Conservation (phyloP, 2,797 vertebrate genomes). For the Enteromius trimaculatus region DNA sequence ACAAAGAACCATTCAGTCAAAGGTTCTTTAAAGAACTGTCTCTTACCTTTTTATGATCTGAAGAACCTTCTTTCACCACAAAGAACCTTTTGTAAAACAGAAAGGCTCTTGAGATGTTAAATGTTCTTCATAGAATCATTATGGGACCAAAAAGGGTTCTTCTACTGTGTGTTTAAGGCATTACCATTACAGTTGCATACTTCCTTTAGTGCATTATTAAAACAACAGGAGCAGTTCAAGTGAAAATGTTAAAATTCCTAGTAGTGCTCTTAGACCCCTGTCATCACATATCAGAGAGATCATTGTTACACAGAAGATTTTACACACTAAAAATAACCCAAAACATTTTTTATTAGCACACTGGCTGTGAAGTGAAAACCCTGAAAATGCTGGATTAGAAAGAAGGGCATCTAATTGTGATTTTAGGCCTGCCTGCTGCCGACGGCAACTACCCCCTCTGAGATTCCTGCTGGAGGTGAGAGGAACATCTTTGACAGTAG, state of each 20-base stretch:
- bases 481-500: constrained; percentile 53
- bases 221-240: background rate
- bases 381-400: constrained; percentile 12
- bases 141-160: no score
- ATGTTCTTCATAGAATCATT: no score
- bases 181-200: constrained; percentile 5
- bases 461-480: constrained; percentile 51
- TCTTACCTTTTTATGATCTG: no score
- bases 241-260: background rate
- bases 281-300: constrained; percentile 35
- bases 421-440: constrained; percentile 33
- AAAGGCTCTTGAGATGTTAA: no score
- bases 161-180: background rate
- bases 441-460: constrained; percentile 43
- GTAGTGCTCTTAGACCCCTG: background rate
- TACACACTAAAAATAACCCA: constrained; percentile 23
- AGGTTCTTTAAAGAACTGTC: no score
- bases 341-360: constrained; percentile 41
- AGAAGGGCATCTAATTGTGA: constrained; percentile 39
- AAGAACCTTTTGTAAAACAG: no score
- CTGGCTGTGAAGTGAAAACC: background rate
- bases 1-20: no score
- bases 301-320: constrained; percentile 17
- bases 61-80: no score
- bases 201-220: background rate